A percentile compares a stretch with the other conserved stretches of the same genome.
Conservation (phyloP, 2,888 invertebrate species). For the Erebia epiphron region DNA sequence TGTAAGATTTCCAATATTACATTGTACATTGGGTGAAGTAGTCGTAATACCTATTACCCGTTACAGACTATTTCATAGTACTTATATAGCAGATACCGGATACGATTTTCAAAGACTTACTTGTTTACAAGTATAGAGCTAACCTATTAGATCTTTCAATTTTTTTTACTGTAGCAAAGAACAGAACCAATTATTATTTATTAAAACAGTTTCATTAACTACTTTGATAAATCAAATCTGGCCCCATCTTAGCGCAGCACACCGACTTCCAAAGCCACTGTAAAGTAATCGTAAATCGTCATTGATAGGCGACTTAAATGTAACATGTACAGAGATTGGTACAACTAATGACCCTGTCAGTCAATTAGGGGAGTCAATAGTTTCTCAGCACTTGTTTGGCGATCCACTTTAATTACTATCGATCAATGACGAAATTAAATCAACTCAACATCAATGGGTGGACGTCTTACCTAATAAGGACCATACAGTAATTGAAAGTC, state of each 20-base stretch:
- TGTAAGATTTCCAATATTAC: too few relatives aligned
- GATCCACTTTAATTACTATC: conserved; percentile 45
- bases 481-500: conserved; percentile 9
- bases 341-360: conserved; percentile 36
- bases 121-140: background rate
- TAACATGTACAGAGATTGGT: conserved; percentile 29
- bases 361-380: conserved; percentile 28
- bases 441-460: conserved; percentile 17
- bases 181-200: too few relatives aligned
- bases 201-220: background rate
- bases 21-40: too few relatives aligned
- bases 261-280: too few relatives aligned
- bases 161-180: too few relatives aligned
- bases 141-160: conserved; percentile 7
- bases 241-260: background rate
- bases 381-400: conserved; percentile 44
- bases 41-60: too few relatives aligned
- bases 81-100: background rate
- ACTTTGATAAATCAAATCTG: background rate
- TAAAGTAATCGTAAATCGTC: too few relatives aligned
- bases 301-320: conserved; percentile 11
- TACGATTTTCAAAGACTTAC: background rate
- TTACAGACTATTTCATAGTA: too few relatives aligned
- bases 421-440: conserved; percentile 14
- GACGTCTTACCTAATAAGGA: conserved; percentile 18